These are phyloP conservation scores for Pachliopta kotzebuea DNA, from an alignment of 2,888 invertebrate species.

Conservation along the genomic window DNA sequence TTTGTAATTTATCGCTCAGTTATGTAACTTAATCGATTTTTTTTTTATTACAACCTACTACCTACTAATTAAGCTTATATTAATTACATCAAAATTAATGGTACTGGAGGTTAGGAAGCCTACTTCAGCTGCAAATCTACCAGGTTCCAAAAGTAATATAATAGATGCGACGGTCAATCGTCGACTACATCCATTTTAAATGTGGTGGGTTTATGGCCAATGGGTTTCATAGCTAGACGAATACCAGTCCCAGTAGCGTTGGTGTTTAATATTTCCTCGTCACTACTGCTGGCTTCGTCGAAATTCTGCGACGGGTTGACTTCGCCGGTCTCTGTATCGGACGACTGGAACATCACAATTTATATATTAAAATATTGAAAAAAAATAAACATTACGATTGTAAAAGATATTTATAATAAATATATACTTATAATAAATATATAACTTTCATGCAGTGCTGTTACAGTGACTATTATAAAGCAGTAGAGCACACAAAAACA, in stretches of 20 bases:
- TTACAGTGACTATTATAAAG: not conserved
- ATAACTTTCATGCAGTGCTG: not conserved
- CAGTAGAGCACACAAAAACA: not conserved
- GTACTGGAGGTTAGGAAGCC: not conserved
- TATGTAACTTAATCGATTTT: not conserved
- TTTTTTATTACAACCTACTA: not conserved
- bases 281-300: constrained; percentile 68
- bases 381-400: not conserved
- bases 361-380: not conserved
- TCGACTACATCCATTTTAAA: constrained; percentile 70
- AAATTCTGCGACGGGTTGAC: constrained; percentile 56
- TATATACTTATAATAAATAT: not conserved
- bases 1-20: not conserved
- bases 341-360: constrained; percentile 48
- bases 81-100: constrained; percentile 8
- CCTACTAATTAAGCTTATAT: constrained; percentile 14
- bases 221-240: constrained; percentile 67
- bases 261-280: constrained; percentile 65
- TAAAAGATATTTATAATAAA: not conserved
- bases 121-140: constrained; percentile 1
- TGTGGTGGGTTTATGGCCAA: constrained; percentile 56
- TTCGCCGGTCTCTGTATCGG: constrained; percentile 62
- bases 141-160: not conserved
- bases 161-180: constrained; percentile 50
- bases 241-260: constrained; percentile 53